Evolutionary conservation across 2,888 invertebrate species (phyloP), one percentile per base, ranked within the genome.

Genomic region (Eilema griseolum): DNA sequence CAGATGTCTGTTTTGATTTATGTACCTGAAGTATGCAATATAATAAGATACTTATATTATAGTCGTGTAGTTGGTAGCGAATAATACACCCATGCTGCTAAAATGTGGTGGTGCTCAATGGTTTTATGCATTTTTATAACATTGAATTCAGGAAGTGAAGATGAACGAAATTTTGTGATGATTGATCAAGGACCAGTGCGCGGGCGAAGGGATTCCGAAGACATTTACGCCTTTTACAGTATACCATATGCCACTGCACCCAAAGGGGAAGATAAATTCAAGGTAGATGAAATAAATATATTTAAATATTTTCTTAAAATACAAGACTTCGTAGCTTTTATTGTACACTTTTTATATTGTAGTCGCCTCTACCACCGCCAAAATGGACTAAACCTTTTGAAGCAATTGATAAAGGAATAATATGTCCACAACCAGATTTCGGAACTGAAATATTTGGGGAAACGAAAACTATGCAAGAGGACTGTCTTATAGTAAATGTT

Each of bases 341-440:
- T 24, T 7, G 12, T 57, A 24, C 14, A 12, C 57, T 24, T 57
- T 57, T 24, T 57, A 23, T 65, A 16, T 67, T 46, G 10, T 31
- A 69, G 63, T 63, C 57, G 3, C 69, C 69, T 14, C 59, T 69
- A 2, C 69, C 69, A 28, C 63, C 69, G 10, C 69, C 69, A 41
- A 59, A 33, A n/a, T 69, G 69, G 69, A 41, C 37, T 12, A 37
- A 63, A 28, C 57, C 63, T 7, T 59, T 57, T 11, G 69, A 69
- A 26, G 69, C 63, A 4, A 57, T 63, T 0, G 63, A 69, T 5
- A 69, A 59, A 59, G n/a, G 41, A 10, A 69, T 63, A 33, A 59
- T 63, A 28, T 63, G 69, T 41, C 69, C 69, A n/a, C 69, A 69
- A 68, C 28, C 57, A 37, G 57, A 41, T 20, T 26, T 61, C 12